Percentiles rank a stretch among this genome's conserved stretches.
Conservation (phyloP, 2,797 vertebrate species). For the Molossus molossus region DNA sequence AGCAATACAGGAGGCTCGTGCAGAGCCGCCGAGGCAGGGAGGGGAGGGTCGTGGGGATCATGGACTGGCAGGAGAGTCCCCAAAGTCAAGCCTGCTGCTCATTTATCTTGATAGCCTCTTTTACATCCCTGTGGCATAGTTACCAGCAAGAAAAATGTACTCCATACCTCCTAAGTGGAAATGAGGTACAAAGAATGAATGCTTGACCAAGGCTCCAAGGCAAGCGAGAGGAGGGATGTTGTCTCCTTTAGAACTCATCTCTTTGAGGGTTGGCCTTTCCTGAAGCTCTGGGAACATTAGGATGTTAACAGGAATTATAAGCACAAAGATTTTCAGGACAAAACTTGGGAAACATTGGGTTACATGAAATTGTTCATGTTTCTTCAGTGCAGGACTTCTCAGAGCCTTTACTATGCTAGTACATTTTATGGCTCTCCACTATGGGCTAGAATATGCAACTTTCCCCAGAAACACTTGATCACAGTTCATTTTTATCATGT, state of each 20-base stretch:
- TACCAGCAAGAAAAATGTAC: constrained; percentile 27
- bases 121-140: neutral
- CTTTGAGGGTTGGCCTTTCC: neutral
- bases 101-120: neutral
- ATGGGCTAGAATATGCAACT: neutral
- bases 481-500: neutral
- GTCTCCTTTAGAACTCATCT: neutral
- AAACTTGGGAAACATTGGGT: neutral
- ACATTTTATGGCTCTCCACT: neutral
- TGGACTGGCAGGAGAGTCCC: neutral
- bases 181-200: constrained; percentile 3
- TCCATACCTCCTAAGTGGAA: constrained; percentile 33
- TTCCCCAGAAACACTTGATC: neutral
- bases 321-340: neutral
- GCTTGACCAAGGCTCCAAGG: neutral
- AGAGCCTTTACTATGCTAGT: neutral
- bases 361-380: neutral
- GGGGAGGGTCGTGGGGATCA: accelerated
- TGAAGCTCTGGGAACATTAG: constrained; percentile 11
- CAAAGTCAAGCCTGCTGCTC: neutral
- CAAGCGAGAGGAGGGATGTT: neutral
- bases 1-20: neutral
- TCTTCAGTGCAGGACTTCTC: neutral
- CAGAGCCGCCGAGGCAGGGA: neutral
- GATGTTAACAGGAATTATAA: neutral